Conservation (phyloP, 1,140 invertebrate genomes). For the Drosophila mojavensis region DNA sequence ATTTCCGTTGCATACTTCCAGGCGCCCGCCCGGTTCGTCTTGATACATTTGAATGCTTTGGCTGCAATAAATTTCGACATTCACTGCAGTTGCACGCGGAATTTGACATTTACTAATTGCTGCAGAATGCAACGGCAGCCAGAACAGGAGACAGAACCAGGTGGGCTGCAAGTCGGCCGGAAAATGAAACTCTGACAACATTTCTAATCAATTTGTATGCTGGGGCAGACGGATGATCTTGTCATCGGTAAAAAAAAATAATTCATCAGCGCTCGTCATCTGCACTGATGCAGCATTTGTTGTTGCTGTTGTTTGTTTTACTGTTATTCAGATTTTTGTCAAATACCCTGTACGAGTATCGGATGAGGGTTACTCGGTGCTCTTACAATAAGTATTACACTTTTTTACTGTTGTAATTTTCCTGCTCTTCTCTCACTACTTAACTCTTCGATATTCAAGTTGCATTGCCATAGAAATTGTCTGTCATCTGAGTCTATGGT, state of each 20-base stretch:
- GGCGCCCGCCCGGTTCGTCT: constrained; percentile 21
- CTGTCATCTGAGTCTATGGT: too few relatives aligned
- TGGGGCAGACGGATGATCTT: constrained; percentile 5
- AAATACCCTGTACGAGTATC: background rate
- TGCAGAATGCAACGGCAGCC: constrained; percentile 13
- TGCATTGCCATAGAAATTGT: too few relatives aligned
- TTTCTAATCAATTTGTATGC: constrained; percentile 43
- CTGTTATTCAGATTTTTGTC: constrained; percentile 20
- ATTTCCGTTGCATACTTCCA: constrained; percentile 64
- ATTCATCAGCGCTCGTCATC: constrained; percentile 62
- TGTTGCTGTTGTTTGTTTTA: constrained; percentile 11
- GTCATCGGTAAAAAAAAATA: constrained; percentile 49
- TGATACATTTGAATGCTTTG: constrained; percentile 50
- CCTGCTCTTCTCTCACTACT: too few relatives aligned
- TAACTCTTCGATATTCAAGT: too few relatives aligned
- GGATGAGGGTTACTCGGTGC: background rate
- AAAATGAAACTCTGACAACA: constrained; percentile 8
- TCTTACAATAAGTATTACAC: too few relatives aligned
- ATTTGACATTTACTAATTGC: constrained; percentile 56
- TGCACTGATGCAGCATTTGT: constrained; percentile 2
- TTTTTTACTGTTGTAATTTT: too few relatives aligned
- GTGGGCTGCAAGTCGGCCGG: background rate
- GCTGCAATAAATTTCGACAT: constrained; percentile 65
- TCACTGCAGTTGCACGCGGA: constrained; percentile 52
- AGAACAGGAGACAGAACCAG: background rate